phyloP scores from a whole-genome alignment of 2,113 vertebrate genomes.

The Colistium nudipinnis region DNA sequence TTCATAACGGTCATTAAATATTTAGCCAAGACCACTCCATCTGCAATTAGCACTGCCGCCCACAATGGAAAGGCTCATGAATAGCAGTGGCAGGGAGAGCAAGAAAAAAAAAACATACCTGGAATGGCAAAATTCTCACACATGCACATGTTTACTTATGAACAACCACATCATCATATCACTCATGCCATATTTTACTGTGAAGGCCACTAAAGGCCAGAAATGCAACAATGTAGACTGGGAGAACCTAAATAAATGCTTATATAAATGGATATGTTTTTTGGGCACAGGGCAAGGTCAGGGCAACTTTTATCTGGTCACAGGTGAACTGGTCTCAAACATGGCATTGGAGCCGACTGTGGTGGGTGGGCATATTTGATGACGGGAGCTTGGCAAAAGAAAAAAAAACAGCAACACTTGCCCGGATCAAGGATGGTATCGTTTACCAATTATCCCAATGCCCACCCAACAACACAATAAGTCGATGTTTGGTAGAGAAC shows the following conservation, averaged over 20 bases:
- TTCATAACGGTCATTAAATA: slow-evolving; percentile 83
- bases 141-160: slow-evolving; percentile 18
- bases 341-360: background rate
- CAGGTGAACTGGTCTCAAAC: slow-evolving; percentile 67
- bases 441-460: slow-evolving; percentile 75
- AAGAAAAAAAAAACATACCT: slow-evolving; percentile 27
- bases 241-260: background rate
- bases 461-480: slow-evolving; percentile 76
- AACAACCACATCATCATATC: slow-evolving; percentile 25
- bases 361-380: background rate
- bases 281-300: slow-evolving; percentile 19
- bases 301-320: slow-evolving; percentile 49
- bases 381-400: slow-evolving; percentile 12
- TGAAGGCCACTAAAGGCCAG: background rate
- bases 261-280: background rate
- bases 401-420: slow-evolving; percentile 34
- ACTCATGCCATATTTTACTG: slow-evolving; percentile 14
- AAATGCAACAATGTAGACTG: background rate
- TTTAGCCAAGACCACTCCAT: slow-evolving; percentile 79
- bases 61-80: slow-evolving; percentile 76
- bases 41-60: slow-evolving; percentile 78
- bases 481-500: slow-evolving; percentile 74
- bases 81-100: slow-evolving; percentile 65
- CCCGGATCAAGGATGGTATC: slow-evolving; percentile 72
- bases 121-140: slow-evolving; percentile 39